Evolutionary conservation across 2,888 invertebrate species (phyloP), one percentile per base, ranked within the genome.

Genomic region (Nipponacmea schrenckii): DNA sequence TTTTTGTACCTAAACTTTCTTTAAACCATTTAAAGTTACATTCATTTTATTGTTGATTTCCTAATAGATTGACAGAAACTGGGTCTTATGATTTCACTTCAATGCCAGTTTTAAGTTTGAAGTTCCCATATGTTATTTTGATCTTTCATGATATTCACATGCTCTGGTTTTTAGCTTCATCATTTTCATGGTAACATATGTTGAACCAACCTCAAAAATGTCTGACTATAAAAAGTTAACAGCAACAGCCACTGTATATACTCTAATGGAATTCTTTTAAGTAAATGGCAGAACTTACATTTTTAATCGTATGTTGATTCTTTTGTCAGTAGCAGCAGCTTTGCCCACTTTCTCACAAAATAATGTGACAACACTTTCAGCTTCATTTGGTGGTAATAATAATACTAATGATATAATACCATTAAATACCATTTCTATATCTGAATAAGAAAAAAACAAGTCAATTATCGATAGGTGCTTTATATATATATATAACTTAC

Each of bases 371-470:
- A 97, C 93, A 86, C 94, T 95, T 89, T 96, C 95, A 31, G 95
- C 95, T 78, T 95, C 92, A 85, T 96, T 95, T 75, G 93, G 91
- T 14, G 96, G 94, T 81, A 97, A 94, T 92, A 89, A 79, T 20
- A 97, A 94, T 92, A 98, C 94, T 79, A 98, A 94, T 8, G 97
- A 97, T 4, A 97, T 96, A 89, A 98, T 96, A 88, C 97, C 96
- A 90, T 97, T 97, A 15, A 98, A 91, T 69, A 97, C 94, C 82
- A 94, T 94, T 91, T 98, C 98, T 82, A 96, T 94, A 87, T 97
- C 97, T 87, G 81, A 64, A 84, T 80, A 4, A 67, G 56, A 68
- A 72, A 50, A 2, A 31, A 4, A 31, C 3, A 17, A 27, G 64
- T 7, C 20, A 64, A 20, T 20, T 20, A 1, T 64, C 17, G 7